Conservation (phyloP, 2,113 vertebrate genomes). For the Varanus komodoensis region DNA sequence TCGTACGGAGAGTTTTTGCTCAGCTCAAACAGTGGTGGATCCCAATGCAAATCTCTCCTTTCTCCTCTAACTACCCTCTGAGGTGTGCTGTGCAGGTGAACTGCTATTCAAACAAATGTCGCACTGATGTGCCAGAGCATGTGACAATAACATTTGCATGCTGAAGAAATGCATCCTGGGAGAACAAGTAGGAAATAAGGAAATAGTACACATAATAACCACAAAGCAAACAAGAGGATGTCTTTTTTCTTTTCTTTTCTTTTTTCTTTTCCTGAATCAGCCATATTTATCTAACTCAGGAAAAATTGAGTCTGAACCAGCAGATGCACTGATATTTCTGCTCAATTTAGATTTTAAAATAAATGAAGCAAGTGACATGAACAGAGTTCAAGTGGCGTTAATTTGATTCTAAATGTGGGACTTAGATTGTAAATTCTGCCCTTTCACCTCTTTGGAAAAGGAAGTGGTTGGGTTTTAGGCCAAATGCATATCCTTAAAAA, state of each 20-base stretch:
- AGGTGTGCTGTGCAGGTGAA: background rate
- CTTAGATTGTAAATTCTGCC: background rate
- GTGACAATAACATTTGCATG: background rate
- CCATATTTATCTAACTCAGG: background rate
- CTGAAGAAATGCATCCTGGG: background rate
- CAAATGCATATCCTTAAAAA: background rate
- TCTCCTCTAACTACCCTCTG: background rate
- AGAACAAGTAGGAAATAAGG: background rate
- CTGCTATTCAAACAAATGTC: background rate
- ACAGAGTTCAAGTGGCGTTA: conserved; percentile 17
- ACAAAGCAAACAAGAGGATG: background rate
- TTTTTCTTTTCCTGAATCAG: background rate
- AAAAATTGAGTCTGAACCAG: background rate
- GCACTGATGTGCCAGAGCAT: too few species aligned
- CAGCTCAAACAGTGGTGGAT: background rate
- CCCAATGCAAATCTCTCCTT: background rate
- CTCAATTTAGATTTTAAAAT: conserved; percentile 21
- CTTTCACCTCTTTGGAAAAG: background rate
- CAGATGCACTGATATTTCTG: background rate
- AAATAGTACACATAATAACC: too few species aligned
- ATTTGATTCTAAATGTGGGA: conserved; percentile 14
- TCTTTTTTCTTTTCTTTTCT: too few species aligned
- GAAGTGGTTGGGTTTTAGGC: background rate
- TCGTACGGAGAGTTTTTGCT: background rate
- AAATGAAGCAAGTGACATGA: conserved; percentile 19